Conservation (phyloP, 2,888 invertebrate genomes). For the Eristalinus sepulchralis region DNA sequence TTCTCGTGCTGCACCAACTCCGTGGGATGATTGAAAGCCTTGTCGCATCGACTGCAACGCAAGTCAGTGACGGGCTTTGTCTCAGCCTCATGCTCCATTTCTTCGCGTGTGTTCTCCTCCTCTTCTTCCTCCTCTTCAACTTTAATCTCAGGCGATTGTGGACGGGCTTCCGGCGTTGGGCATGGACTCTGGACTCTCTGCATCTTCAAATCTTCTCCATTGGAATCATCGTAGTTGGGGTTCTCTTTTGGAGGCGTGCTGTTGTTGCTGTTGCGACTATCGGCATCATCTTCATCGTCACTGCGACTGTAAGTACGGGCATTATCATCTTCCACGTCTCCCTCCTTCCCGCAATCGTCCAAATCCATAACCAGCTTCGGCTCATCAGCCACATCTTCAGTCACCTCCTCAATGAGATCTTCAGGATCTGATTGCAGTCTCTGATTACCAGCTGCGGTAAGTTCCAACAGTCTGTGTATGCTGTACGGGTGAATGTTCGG, state of each 20-base stretch:
- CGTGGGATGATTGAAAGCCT: conserved; percentile 83
- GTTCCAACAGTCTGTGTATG: conserved; percentile 79
- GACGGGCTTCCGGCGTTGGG: conserved; percentile 81
- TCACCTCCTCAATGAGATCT: conserved; percentile 84
- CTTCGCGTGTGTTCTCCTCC: conserved; percentile 75
- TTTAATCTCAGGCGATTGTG: conserved; percentile 76
- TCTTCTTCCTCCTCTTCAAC: conserved; percentile 66
- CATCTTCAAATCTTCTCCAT: conserved; percentile 49
- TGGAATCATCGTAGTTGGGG: conserved; percentile 51
- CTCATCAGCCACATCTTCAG: conserved; percentile 83
- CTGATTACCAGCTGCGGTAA: conserved; percentile 79
- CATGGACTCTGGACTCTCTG: conserved; percentile 31
- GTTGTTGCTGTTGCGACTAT: conserved; percentile 61
- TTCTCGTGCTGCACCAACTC: conserved; percentile 89
- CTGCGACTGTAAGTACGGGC: conserved; percentile 81
- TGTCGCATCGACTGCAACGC: conserved; percentile 84
- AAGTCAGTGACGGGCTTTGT: conserved; percentile 73
- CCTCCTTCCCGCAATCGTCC: conserved; percentile 82
- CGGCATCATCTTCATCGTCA: conserved; percentile 62
- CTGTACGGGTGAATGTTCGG: conserved; percentile 80
- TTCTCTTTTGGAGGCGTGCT: conserved; percentile 56
- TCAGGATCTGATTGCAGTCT: conserved; percentile 82
- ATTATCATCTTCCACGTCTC: conserved; percentile 78
- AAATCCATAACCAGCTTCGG: conserved; percentile 87
- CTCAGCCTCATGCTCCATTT: conserved; percentile 56